Evolutionary conservation across 2,888 invertebrate genomes (phyloP).

Genomic region (Encarsia formosa): DNA sequence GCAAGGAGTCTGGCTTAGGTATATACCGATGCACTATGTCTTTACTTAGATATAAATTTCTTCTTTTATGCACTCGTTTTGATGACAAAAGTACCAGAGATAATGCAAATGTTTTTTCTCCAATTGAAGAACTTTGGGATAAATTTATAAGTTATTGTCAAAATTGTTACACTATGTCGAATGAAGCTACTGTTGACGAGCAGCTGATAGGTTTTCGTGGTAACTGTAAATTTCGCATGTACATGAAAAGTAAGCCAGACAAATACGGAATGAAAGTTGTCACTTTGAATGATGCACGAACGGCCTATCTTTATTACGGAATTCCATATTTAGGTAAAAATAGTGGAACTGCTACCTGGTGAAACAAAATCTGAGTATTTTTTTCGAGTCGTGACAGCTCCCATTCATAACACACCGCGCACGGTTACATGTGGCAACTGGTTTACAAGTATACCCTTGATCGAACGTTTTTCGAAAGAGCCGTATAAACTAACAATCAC

Average conservation of each 20-base stretch:
- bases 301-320: slow-evolving; percentile 34
- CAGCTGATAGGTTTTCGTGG: slow-evolving; percentile 33
- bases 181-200: slow-evolving; percentile 36
- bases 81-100: not conserved
- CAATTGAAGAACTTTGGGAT: not conserved
- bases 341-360: not conserved
- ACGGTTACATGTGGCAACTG: slow-evolving; percentile 13
- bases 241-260: slow-evolving; percentile 37
- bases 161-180: slow-evolving; percentile 23
- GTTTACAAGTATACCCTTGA: slow-evolving; percentile 20
- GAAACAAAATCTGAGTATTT: slow-evolving; percentile 2
- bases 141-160: slow-evolving; percentile 1
- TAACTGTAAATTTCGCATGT: slow-evolving; percentile 34
- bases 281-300: slow-evolving; percentile 39
- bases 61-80: not conserved
- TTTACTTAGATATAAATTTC: not conserved
- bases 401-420: slow-evolving; percentile 1
- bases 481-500: slow-evolving; percentile 24
- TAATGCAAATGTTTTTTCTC: not conserved
- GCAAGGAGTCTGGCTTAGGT: no score
- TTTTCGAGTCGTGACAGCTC: slow-evolving; percentile 1
- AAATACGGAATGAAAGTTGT: slow-evolving; percentile 44
- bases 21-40: no score
- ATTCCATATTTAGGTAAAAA: slow-evolving; percentile 11
- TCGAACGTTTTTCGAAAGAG: not conserved